These are phyloP conservation scores for Thunnus maccoyii DNA, from an alignment of 2,113 vertebrate species.

Conservation along the genomic window DNA sequence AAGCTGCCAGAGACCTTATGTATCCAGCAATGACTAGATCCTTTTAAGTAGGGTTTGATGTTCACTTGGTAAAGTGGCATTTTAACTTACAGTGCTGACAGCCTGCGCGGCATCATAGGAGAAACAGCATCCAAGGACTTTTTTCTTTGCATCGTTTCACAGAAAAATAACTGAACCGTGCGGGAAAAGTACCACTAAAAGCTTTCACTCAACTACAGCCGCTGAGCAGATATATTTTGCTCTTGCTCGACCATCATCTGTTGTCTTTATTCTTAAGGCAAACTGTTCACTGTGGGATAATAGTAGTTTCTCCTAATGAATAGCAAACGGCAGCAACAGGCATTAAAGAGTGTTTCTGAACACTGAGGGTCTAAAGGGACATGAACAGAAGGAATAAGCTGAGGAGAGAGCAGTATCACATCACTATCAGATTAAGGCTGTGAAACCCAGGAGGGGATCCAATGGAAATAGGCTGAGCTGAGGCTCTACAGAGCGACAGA, in stretches of 20 bases:
- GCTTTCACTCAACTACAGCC: slow-evolving; percentile 58
- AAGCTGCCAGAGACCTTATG: slow-evolving; percentile 25
- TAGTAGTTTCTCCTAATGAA: slow-evolving; percentile 20
- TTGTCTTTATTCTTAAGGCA: slow-evolving; percentile 49
- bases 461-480: slow-evolving; percentile 28
- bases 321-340: slow-evolving; percentile 24
- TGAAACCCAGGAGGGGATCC: slow-evolving; percentile 48
- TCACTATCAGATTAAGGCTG: slow-evolving; percentile 58
- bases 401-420: slow-evolving; percentile 35
- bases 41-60: slow-evolving; percentile 46
- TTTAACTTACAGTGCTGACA: slow-evolving; percentile 32
- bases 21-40: slow-evolving; percentile 8
- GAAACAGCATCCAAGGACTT: slow-evolving; percentile 21
- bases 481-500: slow-evolving; percentile 24
- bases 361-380: slow-evolving; percentile 41
- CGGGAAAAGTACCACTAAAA: slow-evolving; percentile 63
- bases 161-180: slow-evolving; percentile 56
- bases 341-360: slow-evolving; percentile 47
- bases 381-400: slow-evolving; percentile 24
- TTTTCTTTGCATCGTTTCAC: slow-evolving; percentile 43
- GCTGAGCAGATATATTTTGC: slow-evolving; percentile 30
- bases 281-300: slow-evolving; percentile 37
- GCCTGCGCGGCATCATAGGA: slow-evolving; percentile 8
- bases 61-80: slow-evolving; percentile 46
- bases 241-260: neutral